phyloP scores from a whole-genome alignment of 2,888 invertebrate species.

The Tinea pellionella region DNA sequence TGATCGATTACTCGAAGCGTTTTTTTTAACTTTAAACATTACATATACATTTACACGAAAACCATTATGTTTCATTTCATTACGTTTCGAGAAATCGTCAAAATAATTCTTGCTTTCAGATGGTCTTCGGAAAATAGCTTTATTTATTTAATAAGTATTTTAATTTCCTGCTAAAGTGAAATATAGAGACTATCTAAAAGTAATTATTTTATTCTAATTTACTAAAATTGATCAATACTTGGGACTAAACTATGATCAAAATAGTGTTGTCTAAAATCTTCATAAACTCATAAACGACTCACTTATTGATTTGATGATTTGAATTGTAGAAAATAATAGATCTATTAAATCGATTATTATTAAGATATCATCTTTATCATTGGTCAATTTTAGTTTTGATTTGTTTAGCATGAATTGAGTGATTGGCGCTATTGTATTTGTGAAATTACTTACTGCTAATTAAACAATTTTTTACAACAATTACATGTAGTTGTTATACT shows the following conservation, averaged over 20 bases:
- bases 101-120: not conserved
- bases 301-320: no score
- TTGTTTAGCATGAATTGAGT: not conserved
- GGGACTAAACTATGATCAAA: no score
- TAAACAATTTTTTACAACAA: no score
- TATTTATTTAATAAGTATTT: no score
- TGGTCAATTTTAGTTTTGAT: not conserved
- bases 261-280: not conserved
- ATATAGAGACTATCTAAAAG: not conserved
- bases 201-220: not conserved
- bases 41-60: no score
- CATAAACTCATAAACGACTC: no score
- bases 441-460: not conserved
- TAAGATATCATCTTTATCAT: no score
- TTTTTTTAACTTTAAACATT: not conserved
- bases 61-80: no score
- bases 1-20: not conserved
- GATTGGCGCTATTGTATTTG: not conserved
- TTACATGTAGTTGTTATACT: no score
- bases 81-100: not conserved
- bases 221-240: not conserved
- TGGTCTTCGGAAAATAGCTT: not conserved
- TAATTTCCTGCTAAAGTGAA: no score
- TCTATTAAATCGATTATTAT: no score
- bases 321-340: no score